A percentile compares a stretch with the other conserved stretches of the same genome.
Evolutionary conservation across 1,140 invertebrate genomes (phyloP).

Genomic region (Drosophila equinoxialis): DNA sequence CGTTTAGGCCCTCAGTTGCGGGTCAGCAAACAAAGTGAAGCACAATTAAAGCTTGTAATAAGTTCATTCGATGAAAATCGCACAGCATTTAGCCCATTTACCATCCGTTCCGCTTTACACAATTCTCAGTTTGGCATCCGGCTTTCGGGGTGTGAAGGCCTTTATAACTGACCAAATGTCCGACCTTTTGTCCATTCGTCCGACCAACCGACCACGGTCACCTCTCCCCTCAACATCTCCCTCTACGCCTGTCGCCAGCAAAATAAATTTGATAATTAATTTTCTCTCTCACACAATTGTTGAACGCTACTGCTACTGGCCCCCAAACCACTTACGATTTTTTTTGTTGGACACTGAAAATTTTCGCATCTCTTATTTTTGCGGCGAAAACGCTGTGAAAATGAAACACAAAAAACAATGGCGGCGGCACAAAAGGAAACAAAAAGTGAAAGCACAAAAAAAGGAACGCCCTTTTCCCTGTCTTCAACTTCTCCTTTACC

Average conservation of each 20-base stretch:
- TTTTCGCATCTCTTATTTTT: slow-evolving; percentile 27
- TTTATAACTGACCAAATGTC: slow-evolving; percentile 17
- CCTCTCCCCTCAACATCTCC: neutral
- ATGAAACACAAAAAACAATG: slow-evolving; percentile 24
- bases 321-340: slow-evolving; percentile 24
- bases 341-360: slow-evolving; percentile 27
- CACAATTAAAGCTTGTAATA: slow-evolving; percentile 28
- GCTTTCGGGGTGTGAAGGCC: neutral
- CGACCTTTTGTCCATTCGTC: neutral
- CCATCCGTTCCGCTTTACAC: neutral
- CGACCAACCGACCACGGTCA: slow-evolving; percentile 1
- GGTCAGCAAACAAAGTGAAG: slow-evolving; percentile 23
- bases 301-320: neutral
- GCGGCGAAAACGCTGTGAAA: slow-evolving; percentile 29
- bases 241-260: slow-evolving; percentile 16
- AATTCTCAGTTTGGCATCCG: slow-evolving; percentile 10
- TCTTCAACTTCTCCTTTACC: neutral
- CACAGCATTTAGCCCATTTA: slow-evolving; percentile 10
- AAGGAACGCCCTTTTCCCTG: neutral
- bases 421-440: slow-evolving; percentile 14
- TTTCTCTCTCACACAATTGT: slow-evolving; percentile 26
- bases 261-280: slow-evolving; percentile 37
- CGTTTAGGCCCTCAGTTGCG: slow-evolving; percentile 6
- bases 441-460: neutral
- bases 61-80: slow-evolving; percentile 23